Percentiles rank a stretch among this genome's conserved stretches.
Evolutionary conservation across 92 coral and sea anemone species (phyloP).

Genomic region (Blastomussa wellsi): DNA sequence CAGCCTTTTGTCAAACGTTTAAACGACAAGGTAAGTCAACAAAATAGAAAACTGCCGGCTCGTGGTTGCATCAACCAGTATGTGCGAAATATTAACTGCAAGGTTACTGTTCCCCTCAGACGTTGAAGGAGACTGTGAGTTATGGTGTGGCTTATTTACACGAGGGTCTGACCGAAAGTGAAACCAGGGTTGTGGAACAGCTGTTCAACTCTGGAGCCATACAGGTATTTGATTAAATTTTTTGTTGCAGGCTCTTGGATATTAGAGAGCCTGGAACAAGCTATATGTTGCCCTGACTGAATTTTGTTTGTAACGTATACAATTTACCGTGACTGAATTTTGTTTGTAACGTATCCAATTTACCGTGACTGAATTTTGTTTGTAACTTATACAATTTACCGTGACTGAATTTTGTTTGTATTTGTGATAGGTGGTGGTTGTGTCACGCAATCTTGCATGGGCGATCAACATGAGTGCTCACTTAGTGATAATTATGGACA

Average conservation of each 20-base stretch:
- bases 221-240: conserved; percentile 77
- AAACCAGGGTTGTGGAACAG: conserved; percentile 87
- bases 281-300: no score
- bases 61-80: not conserved
- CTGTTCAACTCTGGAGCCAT: conserved; percentile 98
- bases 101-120: conserved; percentile 53
- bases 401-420: not conserved
- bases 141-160: conserved; percentile 98
- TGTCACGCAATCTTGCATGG: conserved; percentile 94
- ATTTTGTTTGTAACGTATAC: no score
- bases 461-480: conserved; percentile 93
- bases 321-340: no score
- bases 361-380: not conserved
- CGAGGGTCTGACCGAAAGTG: conserved; percentile 93
- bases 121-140: conserved; percentile 88
- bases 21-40: conserved; percentile 84
- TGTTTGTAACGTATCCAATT: no score
- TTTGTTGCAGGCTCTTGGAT: no score
- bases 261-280: no score
- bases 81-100: not conserved
- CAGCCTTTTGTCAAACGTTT: conserved; percentile 89
- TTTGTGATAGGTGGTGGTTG: conserved; percentile 81
- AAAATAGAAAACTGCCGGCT: no score
- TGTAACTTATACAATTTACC: not conserved
- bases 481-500: conserved; percentile 90